phyloP scores from a whole-genome alignment of 2,888 invertebrate genomes.

The Quadriops clusia region DNA sequence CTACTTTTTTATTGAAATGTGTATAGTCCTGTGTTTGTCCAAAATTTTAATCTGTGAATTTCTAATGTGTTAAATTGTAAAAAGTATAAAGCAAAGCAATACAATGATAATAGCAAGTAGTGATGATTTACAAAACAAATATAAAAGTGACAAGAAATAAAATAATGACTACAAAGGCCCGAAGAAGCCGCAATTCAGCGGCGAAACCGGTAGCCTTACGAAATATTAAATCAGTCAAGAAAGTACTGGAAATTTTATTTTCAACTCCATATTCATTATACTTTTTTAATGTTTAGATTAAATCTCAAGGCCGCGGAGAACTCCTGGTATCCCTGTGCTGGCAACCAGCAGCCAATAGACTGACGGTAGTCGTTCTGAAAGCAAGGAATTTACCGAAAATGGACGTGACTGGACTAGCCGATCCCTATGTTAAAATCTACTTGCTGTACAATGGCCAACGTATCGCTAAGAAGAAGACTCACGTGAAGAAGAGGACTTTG shows the following conservation, averaged over 20 bases:
- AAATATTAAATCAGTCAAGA: no score
- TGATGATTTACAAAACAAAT: no score
- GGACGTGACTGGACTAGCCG: conserved; percentile 94
- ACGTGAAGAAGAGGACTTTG: conserved; percentile 93
- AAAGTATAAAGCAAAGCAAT: no score
- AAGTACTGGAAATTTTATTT: conserved; percentile 2
- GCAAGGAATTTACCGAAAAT: conserved; percentile 95
- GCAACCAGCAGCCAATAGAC: conserved; percentile 91
- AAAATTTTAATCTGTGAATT: no score
- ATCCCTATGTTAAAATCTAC: conserved; percentile 97
- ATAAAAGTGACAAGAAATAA: no score
- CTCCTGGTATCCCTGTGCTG: conserved; percentile 92
- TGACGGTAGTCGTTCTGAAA: conserved; percentile 94
- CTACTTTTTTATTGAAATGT: no score
- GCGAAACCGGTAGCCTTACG: no score
- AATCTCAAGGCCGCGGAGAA: conserved; percentile 88
- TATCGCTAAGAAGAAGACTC: conserved; percentile 97
- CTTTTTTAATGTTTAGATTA: conserved; percentile 49
- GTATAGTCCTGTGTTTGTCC: no score
- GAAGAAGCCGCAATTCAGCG: no score
- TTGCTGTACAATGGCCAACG: conserved; percentile 93
- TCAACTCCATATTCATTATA: conserved; percentile 2
- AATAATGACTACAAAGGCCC: no score
- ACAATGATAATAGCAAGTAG: no score
- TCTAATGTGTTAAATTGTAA: no score